Percentiles rank a stretch among this genome's conserved stretches.
These are phyloP conservation scores for Tetragonisca angustula DNA, from an alignment of 2,888 invertebrate genomes.

Conservation along the genomic window DNA sequence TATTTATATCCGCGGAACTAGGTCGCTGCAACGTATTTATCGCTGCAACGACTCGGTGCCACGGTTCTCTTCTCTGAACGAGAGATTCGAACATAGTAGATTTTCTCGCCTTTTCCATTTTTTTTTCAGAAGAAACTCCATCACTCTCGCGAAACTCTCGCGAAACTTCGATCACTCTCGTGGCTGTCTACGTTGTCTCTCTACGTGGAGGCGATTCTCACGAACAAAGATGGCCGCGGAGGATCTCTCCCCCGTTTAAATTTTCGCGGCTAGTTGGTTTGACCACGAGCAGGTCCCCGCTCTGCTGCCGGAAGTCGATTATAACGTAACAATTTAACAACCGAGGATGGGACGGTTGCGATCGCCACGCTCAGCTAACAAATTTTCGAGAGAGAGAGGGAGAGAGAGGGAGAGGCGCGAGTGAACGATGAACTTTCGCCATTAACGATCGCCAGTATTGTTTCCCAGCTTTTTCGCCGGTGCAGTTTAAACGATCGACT, in stretches of 20 bases:
- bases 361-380: constrained; percentile 18
- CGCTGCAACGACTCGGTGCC: background rate
- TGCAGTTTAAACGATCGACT: background rate
- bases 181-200: too few relatives aligned
- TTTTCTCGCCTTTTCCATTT: background rate
- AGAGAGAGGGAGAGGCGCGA: background rate
- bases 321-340: constrained; percentile 39
- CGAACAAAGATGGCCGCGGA: constrained; percentile 28
- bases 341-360: background rate
- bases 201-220: too few relatives aligned
- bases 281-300: constrained; percentile 1
- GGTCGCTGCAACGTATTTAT: constrained; percentile 25
- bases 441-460: constrained; percentile 18
- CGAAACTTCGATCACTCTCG: background rate
- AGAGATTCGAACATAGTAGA: background rate
- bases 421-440: constrained; percentile 16
- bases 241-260: constrained; percentile 41
- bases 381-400: constrained; percentile 18
- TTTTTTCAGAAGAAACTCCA: background rate
- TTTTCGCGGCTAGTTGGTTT: constrained; percentile 39
- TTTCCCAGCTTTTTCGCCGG: constrained; percentile 16
- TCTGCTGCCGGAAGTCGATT: constrained; percentile 43
- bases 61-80: background rate
- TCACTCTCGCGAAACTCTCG: background rate
- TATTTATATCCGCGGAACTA: constrained; percentile 40